Percentiles rank a stretch among this genome's conserved stretches.
Evolutionary conservation across 2,888 invertebrate genomes (phyloP).

Genomic region (Patella depressa): DNA sequence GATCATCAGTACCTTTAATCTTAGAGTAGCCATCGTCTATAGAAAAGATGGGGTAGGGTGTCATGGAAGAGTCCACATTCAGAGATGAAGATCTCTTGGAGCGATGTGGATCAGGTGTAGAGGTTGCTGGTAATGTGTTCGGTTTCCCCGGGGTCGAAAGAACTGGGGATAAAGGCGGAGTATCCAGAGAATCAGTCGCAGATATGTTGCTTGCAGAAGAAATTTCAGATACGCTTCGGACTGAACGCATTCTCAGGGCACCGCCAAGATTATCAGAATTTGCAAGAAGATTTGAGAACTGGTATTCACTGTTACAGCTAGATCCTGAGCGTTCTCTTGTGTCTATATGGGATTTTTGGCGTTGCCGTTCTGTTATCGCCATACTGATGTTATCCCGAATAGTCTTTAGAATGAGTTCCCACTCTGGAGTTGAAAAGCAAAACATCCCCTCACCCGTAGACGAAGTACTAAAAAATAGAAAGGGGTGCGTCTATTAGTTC

Average conservation of each 20-base stretch:
- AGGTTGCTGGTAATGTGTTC: not conserved
- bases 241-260: not conserved
- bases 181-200: not conserved
- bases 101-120: not conserved
- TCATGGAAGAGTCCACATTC: not conserved
- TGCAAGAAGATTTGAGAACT: conserved; percentile 18
- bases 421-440: conserved; percentile 41
- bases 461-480: conserved; percentile 44
- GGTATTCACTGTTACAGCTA: conserved; percentile 8
- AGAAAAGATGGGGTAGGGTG: not conserved
- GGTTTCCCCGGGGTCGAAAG: not conserved
- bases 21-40: not conserved
- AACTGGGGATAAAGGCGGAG: not conserved
- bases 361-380: conserved; percentile 38
- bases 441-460: conserved; percentile 50
- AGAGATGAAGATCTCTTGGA: not conserved
- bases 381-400: conserved; percentile 47
- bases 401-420: conserved; percentile 39
- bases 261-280: conserved; percentile 14
- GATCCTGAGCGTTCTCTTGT: conserved; percentile 11
- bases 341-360: conserved; percentile 13
- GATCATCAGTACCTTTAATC: not conserved
- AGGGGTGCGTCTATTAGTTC: not conserved
- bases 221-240: not conserved
- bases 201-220: conserved; percentile 12